Conservation (phyloP, 2,888 invertebrate species). For the Diarsia dahlii region DNA sequence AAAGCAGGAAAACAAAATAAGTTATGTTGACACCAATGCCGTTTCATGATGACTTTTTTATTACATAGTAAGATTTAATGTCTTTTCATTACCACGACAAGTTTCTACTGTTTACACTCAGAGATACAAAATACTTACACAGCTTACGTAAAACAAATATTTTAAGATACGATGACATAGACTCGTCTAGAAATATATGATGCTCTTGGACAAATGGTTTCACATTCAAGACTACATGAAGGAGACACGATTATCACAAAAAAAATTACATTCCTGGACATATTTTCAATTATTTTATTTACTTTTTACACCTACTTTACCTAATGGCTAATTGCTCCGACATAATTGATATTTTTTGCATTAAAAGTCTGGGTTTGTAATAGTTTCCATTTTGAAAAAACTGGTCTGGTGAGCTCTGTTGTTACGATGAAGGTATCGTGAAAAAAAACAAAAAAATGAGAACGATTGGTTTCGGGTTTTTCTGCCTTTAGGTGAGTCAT, state of each 20-base stretch:
- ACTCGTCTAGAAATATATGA: constrained; percentile 2
- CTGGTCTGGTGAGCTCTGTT: neutral
- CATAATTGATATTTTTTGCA: neutral
- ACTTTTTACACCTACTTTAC: neutral
- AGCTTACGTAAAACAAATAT: constrained; percentile 44
- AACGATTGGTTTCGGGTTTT: neutral
- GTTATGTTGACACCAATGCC: constrained; percentile 22
- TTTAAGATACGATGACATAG: constrained; percentile 29
- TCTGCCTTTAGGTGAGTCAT: neutral
- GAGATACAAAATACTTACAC: constrained; percentile 10
- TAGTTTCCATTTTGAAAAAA: neutral
- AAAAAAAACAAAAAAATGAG: neutral
- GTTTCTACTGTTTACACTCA: constrained; percentile 34
- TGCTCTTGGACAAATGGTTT: constrained; percentile 34
- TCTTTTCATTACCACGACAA: constrained; percentile 27
- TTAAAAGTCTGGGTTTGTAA: neutral
- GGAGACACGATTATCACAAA: constrained; percentile 16
- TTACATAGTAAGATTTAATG: constrained; percentile 1
- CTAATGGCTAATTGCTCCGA: neutral
- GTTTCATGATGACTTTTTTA: constrained; percentile 24
- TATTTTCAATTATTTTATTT: neutral
- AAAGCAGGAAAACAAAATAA: constrained; percentile 37
- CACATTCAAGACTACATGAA: constrained; percentile 25
- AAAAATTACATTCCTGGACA: constrained; percentile 2
- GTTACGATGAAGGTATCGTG: neutral